A percentile compares a stretch with the other conserved stretches of the same genome.
phyloP scores from a whole-genome alignment of 2,113 vertebrate species.

The Saccopteryx bilineata region DNA sequence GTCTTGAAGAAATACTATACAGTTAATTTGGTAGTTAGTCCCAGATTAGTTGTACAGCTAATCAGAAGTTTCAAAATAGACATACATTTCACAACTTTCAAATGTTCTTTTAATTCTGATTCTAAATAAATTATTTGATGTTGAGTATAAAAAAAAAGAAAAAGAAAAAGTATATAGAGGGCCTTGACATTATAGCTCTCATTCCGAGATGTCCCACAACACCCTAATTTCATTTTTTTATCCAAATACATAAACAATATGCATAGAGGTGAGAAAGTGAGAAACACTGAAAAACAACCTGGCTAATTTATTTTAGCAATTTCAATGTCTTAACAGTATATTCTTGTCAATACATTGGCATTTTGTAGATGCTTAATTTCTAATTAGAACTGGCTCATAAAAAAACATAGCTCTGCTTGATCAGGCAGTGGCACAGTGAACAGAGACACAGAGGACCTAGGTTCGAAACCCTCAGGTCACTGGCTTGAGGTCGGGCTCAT shows the following conservation, averaged over 20 bases:
- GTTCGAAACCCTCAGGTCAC: too few relatives aligned
- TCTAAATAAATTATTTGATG: conserved; percentile 52
- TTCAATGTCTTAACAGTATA: neutral
- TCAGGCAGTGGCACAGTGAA: too few relatives aligned
- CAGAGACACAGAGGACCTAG: too few relatives aligned
- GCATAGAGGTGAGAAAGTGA: neutral
- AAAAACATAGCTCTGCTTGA: too few relatives aligned
- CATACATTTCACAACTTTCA: conserved; percentile 44
- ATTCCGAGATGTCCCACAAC: too few relatives aligned
- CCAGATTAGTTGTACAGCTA: conserved; percentile 53
- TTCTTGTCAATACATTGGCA: neutral
- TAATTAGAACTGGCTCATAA: neutral
- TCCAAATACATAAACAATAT: neutral
- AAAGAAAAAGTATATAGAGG: neutral
- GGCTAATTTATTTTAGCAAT: neutral
- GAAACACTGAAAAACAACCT: neutral
- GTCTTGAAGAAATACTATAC: conserved; percentile 45
- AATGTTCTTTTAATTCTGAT: conserved; percentile 40
- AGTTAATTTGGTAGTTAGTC: conserved; percentile 6
- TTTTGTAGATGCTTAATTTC: neutral
- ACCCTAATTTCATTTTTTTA: neutral
- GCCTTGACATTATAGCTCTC: neutral
- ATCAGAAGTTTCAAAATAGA: conserved; percentile 84
- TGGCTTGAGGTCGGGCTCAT: too few relatives aligned
- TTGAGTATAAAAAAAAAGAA: neutral